A percentile compares a stretch with the other conserved stretches of the same genome.
Conservation (phyloP, 2,797 vertebrate species). For the Peromyscus aztecus region DNA sequence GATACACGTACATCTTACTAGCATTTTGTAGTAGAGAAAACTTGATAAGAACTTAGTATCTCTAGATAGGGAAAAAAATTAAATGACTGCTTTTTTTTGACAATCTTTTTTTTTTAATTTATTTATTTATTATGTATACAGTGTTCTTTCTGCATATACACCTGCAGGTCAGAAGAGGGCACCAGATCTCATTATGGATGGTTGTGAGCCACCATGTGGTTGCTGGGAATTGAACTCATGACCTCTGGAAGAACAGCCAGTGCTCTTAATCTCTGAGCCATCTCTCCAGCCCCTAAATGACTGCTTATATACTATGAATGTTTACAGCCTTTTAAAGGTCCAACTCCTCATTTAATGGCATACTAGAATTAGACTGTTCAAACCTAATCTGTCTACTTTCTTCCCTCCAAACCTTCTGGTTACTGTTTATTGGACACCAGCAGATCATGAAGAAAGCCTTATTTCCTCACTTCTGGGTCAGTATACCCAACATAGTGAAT, state of each 20-base stretch:
- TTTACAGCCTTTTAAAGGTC: conserved; percentile 7
- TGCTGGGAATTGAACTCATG: too few relatives aligned
- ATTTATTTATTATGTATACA: too few relatives aligned
- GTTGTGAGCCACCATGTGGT: too few relatives aligned
- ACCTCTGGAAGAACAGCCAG: too few relatives aligned
- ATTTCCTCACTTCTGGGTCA: not conserved
- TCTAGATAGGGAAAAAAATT: not conserved
- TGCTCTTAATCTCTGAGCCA: too few relatives aligned
- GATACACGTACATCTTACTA: not conserved
- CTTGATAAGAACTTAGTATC: conserved; percentile 5
- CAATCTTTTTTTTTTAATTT: too few relatives aligned
- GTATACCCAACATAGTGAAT: not conserved
- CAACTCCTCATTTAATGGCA: not conserved
- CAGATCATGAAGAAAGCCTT: not conserved
- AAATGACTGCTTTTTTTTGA: not conserved
- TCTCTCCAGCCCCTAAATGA: not conserved
- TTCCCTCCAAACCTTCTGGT: not conserved
- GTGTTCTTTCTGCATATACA: too few relatives aligned
- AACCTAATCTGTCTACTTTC: not conserved
- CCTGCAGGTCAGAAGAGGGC: too few relatives aligned
- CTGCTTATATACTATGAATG: not conserved
- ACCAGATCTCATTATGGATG: too few relatives aligned
- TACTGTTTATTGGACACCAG: not conserved
- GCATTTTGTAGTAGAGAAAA: conserved; percentile 41
- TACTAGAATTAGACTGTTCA: not conserved